Percentiles rank a stretch among this genome's conserved stretches.
phyloP scores from a whole-genome alignment of 2,888 invertebrate species.

The Chorisops tibialis region DNA sequence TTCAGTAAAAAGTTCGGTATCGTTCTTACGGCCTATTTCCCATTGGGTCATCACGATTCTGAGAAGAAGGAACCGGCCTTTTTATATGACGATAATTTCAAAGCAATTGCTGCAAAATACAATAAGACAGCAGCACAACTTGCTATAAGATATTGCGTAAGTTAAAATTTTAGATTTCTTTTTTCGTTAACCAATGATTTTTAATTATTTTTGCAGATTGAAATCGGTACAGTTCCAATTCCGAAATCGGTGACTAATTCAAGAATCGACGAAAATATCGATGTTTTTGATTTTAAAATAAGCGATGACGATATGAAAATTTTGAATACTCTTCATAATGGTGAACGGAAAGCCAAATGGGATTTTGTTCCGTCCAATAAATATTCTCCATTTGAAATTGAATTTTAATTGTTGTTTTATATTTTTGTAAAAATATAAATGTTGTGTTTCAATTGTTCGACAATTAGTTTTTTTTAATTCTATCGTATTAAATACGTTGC shows the following conservation, averaged over 20 bases:
- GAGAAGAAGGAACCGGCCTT: slow-evolving; percentile 68
- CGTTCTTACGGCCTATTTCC: slow-evolving; percentile 72
- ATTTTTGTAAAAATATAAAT: no score
- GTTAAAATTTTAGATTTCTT: slow-evolving; percentile 63
- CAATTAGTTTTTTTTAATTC: no score
- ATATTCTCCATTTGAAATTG: slow-evolving; percentile 48
- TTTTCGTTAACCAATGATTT: slow-evolving; percentile 48
- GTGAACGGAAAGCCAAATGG: slow-evolving; percentile 39
- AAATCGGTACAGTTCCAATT: slow-evolving; percentile 52
- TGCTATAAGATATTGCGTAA: slow-evolving; percentile 58
- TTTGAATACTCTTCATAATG: slow-evolving; percentile 56
- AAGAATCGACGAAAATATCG: slow-evolving; percentile 52
- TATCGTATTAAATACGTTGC: no score
- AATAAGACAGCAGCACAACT: slow-evolving; percentile 68
- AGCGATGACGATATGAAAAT: slow-evolving; percentile 52
- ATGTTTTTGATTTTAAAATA: slow-evolving; percentile 55
- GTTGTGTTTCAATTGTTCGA: no score
- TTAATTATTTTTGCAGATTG: slow-evolving; percentile 58
- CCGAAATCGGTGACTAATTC: slow-evolving; percentile 54
- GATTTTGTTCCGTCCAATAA: slow-evolving; percentile 42
- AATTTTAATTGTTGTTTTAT: slow-evolving; percentile 44
- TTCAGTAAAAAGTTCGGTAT: slow-evolving; percentile 64
- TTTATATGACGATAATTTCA: slow-evolving; percentile 52
- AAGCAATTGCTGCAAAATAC: slow-evolving; percentile 62
- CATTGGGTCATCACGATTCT: slow-evolving; percentile 71